A percentile compares a stretch with the other conserved stretches of the same genome.
These are phyloP conservation scores for Diachasma alloeum DNA, from an alignment of 1,140 invertebrate species.

Conservation along the genomic window DNA sequence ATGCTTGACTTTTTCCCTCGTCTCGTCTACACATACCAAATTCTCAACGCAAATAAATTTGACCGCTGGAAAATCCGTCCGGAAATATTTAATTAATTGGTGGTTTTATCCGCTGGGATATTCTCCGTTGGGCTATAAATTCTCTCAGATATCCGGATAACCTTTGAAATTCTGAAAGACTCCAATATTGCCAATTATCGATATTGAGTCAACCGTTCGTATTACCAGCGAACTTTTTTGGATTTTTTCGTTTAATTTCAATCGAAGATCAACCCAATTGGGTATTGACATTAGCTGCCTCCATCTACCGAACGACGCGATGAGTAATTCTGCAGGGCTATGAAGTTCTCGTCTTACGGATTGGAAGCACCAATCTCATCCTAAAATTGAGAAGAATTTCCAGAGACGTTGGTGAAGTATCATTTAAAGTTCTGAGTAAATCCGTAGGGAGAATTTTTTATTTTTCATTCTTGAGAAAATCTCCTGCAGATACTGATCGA, in stretches of 20 bases:
- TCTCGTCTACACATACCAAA: background rate
- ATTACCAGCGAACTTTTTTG: background rate
- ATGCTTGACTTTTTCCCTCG: conserved; percentile 5
- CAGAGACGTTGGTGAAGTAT: background rate
- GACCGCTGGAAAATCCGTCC: background rate
- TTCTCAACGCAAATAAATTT: background rate
- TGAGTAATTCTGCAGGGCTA: background rate
- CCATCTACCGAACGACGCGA: too few relatives aligned
- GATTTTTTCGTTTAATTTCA: background rate
- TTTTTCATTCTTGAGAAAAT: background rate
- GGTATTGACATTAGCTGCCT: background rate
- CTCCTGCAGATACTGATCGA: too few relatives aligned
- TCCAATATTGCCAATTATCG: background rate
- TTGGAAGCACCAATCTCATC: background rate
- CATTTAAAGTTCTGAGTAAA: background rate
- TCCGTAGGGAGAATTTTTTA: background rate
- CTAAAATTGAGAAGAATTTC: background rate
- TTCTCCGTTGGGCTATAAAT: background rate
- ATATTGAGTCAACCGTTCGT: background rate
- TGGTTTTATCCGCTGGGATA: background rate
- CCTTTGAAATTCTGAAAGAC: background rate
- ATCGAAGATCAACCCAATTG: background rate
- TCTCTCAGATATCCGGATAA: background rate
- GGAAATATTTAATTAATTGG: background rate
- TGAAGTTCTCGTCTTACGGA: background rate